Conservation (phyloP, 2,113 vertebrate species). For the Myiopsitta monachus region DNA sequence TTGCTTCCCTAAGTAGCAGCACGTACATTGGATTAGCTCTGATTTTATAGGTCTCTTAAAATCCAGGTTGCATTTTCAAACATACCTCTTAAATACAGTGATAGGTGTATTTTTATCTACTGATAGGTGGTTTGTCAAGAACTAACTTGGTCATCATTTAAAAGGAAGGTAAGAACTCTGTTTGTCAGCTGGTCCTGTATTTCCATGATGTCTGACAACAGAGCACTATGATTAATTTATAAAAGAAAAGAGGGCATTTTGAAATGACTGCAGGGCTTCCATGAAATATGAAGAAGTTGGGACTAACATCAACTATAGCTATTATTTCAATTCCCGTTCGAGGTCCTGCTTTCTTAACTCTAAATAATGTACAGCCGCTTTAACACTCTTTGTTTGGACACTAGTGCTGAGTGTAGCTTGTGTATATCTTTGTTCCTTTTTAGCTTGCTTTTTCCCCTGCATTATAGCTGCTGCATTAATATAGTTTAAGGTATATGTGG, state of each 20-base stretch:
- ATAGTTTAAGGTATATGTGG: neutral
- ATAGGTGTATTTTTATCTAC: neutral
- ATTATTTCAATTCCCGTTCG: conserved; percentile 34
- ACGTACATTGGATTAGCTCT: neutral
- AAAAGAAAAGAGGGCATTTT: neutral
- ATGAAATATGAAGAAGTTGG: neutral
- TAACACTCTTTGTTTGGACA: neutral
- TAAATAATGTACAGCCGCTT: conserved; percentile 43
- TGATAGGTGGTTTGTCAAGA: neutral
- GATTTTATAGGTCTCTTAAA: neutral
- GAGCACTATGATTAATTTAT: conserved; percentile 20
- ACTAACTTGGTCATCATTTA: neutral
- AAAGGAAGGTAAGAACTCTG: neutral
- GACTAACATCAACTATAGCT: neutral
- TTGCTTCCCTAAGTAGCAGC: neutral
- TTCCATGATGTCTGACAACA: neutral
- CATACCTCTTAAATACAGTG: neutral
- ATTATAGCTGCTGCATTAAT: neutral
- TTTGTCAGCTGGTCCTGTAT: neutral
- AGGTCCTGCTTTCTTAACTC: neutral
- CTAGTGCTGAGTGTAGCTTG: neutral
- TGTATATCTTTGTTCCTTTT: neutral
- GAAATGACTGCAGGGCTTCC: neutral
- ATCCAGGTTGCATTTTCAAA: neutral
- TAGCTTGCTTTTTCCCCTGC: neutral